phyloP scores from a whole-genome alignment of 2,888 invertebrate genomes.

The Coenonympha arcania region DNA sequence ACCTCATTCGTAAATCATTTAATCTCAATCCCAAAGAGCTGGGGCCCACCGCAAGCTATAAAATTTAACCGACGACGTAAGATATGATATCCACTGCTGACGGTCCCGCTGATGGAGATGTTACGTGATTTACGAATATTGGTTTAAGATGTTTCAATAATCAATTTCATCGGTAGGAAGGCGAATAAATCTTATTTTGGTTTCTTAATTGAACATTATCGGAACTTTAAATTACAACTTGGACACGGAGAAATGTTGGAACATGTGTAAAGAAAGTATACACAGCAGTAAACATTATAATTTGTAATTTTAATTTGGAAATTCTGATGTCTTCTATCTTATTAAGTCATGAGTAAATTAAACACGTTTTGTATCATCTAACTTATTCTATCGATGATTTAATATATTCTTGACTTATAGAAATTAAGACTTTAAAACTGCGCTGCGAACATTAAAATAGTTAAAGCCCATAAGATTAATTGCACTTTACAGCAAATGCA shows the following conservation, averaged over 20 bases:
- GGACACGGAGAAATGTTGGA: background rate
- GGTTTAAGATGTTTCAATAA: slow-evolving; percentile 15
- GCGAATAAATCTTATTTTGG: slow-evolving; percentile 12
- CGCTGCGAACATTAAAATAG: too few relatives aligned
- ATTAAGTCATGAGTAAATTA: too few relatives aligned
- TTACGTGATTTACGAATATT: slow-evolving; percentile 29
- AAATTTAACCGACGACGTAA: slow-evolving; percentile 35
- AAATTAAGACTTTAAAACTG: too few relatives aligned
- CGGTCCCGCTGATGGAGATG: slow-evolving; percentile 25
- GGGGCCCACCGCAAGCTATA: slow-evolving; percentile 47
- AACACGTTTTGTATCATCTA: too few relatives aligned
- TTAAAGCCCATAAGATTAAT: too few relatives aligned
- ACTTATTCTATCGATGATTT: too few relatives aligned
- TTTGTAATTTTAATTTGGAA: too few relatives aligned
- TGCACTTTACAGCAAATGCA: too few relatives aligned
- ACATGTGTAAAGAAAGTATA: too few relatives aligned
- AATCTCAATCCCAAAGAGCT: slow-evolving; percentile 57
- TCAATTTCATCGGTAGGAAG: slow-evolving; percentile 14
- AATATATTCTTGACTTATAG: too few relatives aligned
- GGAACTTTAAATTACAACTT: background rate
- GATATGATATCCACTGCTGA: slow-evolving; percentile 28
- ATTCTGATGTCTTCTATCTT: too few relatives aligned
- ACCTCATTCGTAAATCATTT: slow-evolving; percentile 72
- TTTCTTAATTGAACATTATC: slow-evolving; percentile 19
- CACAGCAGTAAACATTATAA: too few relatives aligned